Conservation (phyloP, 2,113 vertebrate genomes). For the Gallinago jamesoni region DNA sequence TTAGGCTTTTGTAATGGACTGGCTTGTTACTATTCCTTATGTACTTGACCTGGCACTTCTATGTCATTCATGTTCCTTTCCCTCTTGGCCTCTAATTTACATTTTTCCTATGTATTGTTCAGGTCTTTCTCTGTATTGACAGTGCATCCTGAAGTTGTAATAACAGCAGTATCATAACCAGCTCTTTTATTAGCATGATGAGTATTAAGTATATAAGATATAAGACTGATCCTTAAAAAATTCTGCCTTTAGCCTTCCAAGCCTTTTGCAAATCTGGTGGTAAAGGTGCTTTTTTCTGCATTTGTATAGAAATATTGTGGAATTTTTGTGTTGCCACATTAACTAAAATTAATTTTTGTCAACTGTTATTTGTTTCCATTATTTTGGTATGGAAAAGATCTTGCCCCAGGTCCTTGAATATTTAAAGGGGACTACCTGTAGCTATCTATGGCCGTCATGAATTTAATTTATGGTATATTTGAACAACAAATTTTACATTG, state of each 20-base stretch:
- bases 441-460: neutral
- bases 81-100: neutral
- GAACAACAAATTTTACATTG: neutral
- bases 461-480: neutral
- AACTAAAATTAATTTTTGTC: neutral
- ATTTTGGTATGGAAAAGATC: neutral
- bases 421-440: neutral
- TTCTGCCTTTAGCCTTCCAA: neutral
- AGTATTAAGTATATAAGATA: neutral
- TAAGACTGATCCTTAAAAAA: neutral
- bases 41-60: neutral
- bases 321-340: neutral
- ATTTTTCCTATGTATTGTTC: neutral
- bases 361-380: neutral
- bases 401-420: neutral
- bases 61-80: neutral
- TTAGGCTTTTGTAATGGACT: neutral
- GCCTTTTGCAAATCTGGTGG: neutral
- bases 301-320: neutral
- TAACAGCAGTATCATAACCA: neutral
- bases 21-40: neutral
- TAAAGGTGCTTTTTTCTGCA: neutral
- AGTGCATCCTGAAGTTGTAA: neutral
- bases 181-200: neutral
- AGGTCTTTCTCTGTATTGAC: neutral